Evolutionary conservation across 1,140 invertebrate genomes (phyloP), one percentile per base, ranked within the genome.

Genomic region (Danaus plexippus): DNA sequence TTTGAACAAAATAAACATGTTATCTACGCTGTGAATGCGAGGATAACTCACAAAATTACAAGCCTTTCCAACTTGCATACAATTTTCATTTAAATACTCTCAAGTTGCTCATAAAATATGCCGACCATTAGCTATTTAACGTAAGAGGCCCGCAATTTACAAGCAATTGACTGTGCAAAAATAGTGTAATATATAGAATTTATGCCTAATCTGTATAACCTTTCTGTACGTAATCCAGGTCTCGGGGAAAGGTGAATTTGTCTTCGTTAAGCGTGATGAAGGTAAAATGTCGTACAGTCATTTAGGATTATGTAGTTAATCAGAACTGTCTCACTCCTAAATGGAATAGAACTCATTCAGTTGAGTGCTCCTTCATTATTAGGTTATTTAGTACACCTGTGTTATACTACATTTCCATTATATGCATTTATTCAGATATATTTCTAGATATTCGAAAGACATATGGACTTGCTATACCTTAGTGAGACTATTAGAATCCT

Each of bases 231-330:
- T 64, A 64, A 64, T 64, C 63, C 63, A 54, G 59, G 59, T 61
- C 9, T 58, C 50, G 51, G 50, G 59, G 57, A 57, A 52, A 61
- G 63, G 63, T 64, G 55, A 54, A 64, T 67, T 68, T 68, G 61
- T 68, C 64, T 68, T 68, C 66, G 61, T 68, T 68, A 67, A 52
- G 41, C 57, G 48, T 68, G 61, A 68, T 68, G 63, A 61, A 68
- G 66, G 66, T 63, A 64, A 68, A 65, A 65, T 48, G 66, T 58
- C 58, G 45, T 48, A 58, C 45, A 65, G 63, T 68, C 63, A 62
- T 68, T 65, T 65, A 52, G 60, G 63, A 63, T 66, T 66, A 65
- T 47, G 55, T 60, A 68, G 63, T 65, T 65, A 57, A 68, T 66
- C 61, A 61, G 58, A 63, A 62, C 61, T 58, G 60, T 65, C 60